These are phyloP conservation scores for Salvelinus alpinus DNA, from an alignment of 2,113 vertebrate species.

Conservation along the genomic window DNA sequence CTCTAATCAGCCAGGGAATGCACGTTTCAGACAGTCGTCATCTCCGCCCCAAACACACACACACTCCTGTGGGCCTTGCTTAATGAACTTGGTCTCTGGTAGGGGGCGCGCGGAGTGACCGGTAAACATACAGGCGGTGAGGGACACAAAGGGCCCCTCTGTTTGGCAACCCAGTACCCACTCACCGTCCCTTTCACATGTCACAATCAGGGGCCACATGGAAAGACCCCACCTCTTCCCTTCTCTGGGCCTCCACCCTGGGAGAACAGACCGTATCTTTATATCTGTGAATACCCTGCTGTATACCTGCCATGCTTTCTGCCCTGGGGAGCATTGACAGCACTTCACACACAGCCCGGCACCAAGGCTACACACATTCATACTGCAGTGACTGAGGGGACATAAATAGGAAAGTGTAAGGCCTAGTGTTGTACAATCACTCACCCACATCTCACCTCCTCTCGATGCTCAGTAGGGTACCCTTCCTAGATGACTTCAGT, in stretches of 20 bases:
- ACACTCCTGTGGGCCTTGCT: constrained; percentile 11
- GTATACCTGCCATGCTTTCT: constrained; percentile 41
- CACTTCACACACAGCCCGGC: neutral
- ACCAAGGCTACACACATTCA: neutral
- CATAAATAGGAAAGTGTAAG: no score
- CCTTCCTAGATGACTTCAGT: no score
- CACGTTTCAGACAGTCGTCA: neutral
- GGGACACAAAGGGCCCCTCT: constrained; percentile 47
- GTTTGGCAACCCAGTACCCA: constrained; percentile 45
- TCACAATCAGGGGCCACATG: no score
- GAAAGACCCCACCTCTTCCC: no score
- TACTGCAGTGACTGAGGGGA: no score
- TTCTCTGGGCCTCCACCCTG: no score
- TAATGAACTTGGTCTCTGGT: constrained; percentile 39
- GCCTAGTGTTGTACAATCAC: no score
- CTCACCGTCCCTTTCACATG: constrained; percentile 18
- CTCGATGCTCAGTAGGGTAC: no score
- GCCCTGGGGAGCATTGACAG: neutral
- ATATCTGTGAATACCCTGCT: constrained; percentile 51
- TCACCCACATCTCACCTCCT: no score
- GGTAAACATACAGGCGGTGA: constrained; percentile 49
- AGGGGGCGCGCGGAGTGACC: constrained; percentile 24
- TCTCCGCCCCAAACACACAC: neutral
- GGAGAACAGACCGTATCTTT: constrained; percentile 38
- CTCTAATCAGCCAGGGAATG: neutral